phyloP scores from a whole-genome alignment of 2,113 vertebrate genomes.

The Rhynchomys soricoides region DNA sequence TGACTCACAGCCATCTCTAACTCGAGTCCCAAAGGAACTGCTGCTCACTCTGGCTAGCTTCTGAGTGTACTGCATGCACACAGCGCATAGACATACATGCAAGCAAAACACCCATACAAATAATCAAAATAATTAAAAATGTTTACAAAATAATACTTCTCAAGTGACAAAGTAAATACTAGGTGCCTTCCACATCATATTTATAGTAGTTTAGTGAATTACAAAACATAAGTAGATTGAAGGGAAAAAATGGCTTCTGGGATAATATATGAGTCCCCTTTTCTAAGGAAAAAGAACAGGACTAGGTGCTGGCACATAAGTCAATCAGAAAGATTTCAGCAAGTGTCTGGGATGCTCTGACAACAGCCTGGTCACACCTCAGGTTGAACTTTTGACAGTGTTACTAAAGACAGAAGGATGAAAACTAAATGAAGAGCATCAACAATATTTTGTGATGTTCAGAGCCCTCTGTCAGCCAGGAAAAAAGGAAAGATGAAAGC shows the following conservation, averaged over 20 bases:
- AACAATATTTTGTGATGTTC: slow-evolving; percentile 21
- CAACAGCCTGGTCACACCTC: slow-evolving; percentile 16
- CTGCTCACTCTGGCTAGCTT: neutral
- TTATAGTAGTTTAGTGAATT: slow-evolving; percentile 26
- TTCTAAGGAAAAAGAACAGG: neutral
- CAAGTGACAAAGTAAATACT: slow-evolving; percentile 48
- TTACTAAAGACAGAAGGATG: slow-evolving; percentile 4
- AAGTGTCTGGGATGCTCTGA: neutral
- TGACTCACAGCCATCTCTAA: neutral
- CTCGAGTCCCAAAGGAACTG: neutral
- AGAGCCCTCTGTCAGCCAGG: neutral
- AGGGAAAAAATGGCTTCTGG: slow-evolving; percentile 12
- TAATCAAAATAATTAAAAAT: neutral
- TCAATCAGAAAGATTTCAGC: neutral
- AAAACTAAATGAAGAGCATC: neutral
- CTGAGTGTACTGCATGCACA: neutral
- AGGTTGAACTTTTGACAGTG: neutral
- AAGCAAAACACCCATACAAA: neutral
- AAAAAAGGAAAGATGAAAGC: slow-evolving; percentile 25
- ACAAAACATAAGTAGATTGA: neutral
- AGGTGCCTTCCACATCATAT: slow-evolving; percentile 6
- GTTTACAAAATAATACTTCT: neutral
- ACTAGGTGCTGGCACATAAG: neutral
- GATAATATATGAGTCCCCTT: neutral
- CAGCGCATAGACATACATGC: neutral